These are phyloP conservation scores for Eupithecia abbreviata DNA, from an alignment of 2,888 invertebrate species.

Conservation along the genomic window DNA sequence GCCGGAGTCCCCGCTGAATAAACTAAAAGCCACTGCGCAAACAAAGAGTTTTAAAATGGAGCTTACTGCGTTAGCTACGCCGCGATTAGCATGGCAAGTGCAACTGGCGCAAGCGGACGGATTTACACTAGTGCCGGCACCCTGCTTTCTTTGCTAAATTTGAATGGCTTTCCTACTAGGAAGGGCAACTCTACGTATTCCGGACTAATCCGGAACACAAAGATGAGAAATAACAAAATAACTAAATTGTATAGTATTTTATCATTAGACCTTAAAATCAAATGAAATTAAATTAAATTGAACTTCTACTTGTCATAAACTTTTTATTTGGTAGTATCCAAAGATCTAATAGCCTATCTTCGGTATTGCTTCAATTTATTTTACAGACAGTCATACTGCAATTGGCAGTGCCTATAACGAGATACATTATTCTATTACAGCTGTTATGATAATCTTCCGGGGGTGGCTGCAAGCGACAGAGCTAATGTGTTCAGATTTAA, in stretches of 20 bases:
- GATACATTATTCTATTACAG: slow-evolving; percentile 77
- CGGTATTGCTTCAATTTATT: neutral
- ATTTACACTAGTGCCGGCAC: slow-evolving; percentile 49
- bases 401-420: neutral
- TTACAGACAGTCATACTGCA: slow-evolving; percentile 4
- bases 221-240: neutral
- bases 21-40: slow-evolving; percentile 35
- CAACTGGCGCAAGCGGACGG: slow-evolving; percentile 59
- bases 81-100: slow-evolving; percentile 75
- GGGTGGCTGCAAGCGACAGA: slow-evolving; percentile 60
- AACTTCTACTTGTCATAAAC: too few relatives aligned
- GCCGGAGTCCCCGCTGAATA: slow-evolving; percentile 27
- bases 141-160: slow-evolving; percentile 4
- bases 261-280: too few relatives aligned
- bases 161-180: neutral
- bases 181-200: neutral
- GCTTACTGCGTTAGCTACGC: slow-evolving; percentile 68
- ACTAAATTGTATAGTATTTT: neutral
- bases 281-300: too few relatives aligned
- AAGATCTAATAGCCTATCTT: too few relatives aligned
- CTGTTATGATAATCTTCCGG: slow-evolving; percentile 74
- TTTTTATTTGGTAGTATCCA: too few relatives aligned
- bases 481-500: slow-evolving; percentile 71
- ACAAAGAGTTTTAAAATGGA: slow-evolving; percentile 66
- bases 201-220: neutral